Base-by-base conservation (phyloP, 2,888 invertebrate species). In the Chalcis sispes region DNA sequence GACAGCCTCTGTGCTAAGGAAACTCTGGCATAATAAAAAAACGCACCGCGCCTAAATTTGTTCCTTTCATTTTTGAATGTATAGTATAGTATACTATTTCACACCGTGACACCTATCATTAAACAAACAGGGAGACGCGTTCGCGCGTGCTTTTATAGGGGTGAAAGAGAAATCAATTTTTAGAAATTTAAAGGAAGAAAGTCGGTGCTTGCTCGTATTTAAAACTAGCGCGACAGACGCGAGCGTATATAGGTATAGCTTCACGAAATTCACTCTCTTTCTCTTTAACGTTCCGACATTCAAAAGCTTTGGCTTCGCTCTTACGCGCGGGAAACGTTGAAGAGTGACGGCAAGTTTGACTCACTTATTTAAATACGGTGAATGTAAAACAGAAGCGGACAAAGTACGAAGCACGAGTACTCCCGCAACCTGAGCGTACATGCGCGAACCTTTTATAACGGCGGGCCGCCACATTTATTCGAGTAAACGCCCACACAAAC, bases 301-400 rank as follows among this genome's bases (percentile, higher is more conserved):
- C 5, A 3, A 32, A 8, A 3, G 8, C 32, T 5, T 32, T 32
- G 5, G 8, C 3, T 8, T 32, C 32, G 15, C 3, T 27, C 56
- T 29, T 56, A n/a, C n/a, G 29, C 29, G 15, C 4, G 2, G n/a
- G 29, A 5, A n/a, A n/a, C 1, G 29, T 2, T 27, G 29, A 29
- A 1, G 32, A 32, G 15, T 25, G 27, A 56, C 29, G 56, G 20
- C 50, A 10, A 2, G 29, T 3, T 56, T 29, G 56, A 56, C 56
- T 56, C 29, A 29, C 29, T 29, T 29, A n/a, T 56, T 56, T 56
- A 56, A 56, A 56, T 32, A 58, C 32, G 15, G 32, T 32, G 29
- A 18, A 58, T 58, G 32, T n/a, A 58, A 58, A 58, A 58, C 18
- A 18, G 5, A 8, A 3, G 32, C 32, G 32, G 5, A 8, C n/a